Conservation (phyloP, 2,888 invertebrate genomes). For the Hymenopus coronatus region DNA sequence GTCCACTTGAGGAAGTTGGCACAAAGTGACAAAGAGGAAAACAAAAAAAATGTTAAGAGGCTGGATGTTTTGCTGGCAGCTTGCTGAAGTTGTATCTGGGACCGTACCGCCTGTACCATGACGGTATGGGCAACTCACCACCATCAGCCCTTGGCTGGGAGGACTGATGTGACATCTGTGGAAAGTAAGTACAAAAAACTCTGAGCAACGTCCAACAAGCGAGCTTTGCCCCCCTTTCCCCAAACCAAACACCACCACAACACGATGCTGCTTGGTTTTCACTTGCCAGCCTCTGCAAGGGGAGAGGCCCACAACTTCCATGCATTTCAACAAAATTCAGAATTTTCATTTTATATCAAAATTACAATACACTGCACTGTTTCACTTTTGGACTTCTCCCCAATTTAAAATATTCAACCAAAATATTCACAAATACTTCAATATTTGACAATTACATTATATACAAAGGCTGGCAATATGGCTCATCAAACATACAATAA, state of each 20-base stretch:
- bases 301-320: background rate
- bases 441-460: background rate
- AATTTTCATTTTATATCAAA: no score
- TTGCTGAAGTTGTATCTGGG: background rate
- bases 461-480: background rate
- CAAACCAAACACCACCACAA: background rate
- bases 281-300: background rate
- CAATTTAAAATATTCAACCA: background rate
- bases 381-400: background rate
- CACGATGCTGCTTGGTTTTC: no score
- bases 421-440: background rate
- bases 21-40: background rate
- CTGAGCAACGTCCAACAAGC: slow-evolving; percentile 26
- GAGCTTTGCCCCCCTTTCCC: background rate
- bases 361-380: no score
- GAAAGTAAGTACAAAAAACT: slow-evolving; percentile 34
- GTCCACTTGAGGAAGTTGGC: no score
- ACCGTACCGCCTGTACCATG: background rate
- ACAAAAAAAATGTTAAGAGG: background rate
- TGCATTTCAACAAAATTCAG: no score
- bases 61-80: background rate
- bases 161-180: slow-evolving; percentile 32
- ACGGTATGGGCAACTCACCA: slow-evolving; percentile 27
- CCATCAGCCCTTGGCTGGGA: slow-evolving; percentile 20
- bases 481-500: no score